Evolutionary conservation across 1,140 invertebrate genomes (phyloP).

Genomic region (Gonatopus flavifemur): DNA sequence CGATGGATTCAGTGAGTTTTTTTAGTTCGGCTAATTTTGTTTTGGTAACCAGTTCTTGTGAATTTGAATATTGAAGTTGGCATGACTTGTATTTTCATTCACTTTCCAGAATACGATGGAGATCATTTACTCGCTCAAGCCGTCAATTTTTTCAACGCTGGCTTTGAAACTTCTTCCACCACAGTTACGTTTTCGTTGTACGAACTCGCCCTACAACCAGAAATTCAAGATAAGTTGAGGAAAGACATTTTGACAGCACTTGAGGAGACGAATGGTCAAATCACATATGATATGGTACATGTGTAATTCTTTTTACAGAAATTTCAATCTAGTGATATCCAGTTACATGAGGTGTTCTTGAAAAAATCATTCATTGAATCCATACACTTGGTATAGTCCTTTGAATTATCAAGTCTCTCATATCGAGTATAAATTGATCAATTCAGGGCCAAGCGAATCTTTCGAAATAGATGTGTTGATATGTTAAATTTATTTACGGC

Average conservation of each 20-base stretch:
- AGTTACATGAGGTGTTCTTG: not conserved
- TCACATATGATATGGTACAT: slow-evolving; percentile 57
- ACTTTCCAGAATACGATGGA: slow-evolving; percentile 56
- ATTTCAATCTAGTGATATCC: not conserved
- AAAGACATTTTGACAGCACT: slow-evolving; percentile 59
- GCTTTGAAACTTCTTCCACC: slow-evolving; percentile 66
- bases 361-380: not conserved
- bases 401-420: not conserved
- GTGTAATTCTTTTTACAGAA: not conserved
- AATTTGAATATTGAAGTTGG: not conserved
- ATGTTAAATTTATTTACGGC: too few relatives aligned
- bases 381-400: not conserved
- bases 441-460: too few relatives aligned
- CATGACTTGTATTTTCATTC: not conserved
- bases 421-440: too few relatives aligned
- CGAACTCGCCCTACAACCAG: slow-evolving; percentile 62
- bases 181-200: slow-evolving; percentile 60
- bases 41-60: too few relatives aligned
- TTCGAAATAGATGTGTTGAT: too few relatives aligned
- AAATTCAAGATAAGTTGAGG: slow-evolving; percentile 58
- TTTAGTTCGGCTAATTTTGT: too few relatives aligned
- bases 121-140: slow-evolving; percentile 68
- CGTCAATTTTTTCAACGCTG: slow-evolving; percentile 68
- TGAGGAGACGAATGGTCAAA: slow-evolving; percentile 43
- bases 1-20: slow-evolving; percentile 22